These are phyloP conservation scores for Coenonympha glycerion DNA, from an alignment of 2,888 invertebrate genomes.

Conservation along the genomic window DNA sequence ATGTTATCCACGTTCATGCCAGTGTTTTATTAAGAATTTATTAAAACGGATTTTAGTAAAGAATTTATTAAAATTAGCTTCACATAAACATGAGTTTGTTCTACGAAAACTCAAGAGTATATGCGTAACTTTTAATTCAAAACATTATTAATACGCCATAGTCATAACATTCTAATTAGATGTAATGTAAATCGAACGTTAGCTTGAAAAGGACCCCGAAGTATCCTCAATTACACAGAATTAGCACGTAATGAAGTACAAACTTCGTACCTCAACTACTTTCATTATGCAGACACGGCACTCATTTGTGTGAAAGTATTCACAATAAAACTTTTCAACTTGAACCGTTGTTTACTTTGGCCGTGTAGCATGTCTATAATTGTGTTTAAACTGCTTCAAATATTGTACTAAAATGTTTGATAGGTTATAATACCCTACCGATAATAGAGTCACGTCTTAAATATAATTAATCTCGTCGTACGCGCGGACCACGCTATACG, in stretches of 20 bases:
- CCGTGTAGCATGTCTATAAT: slow-evolving; percentile 9
- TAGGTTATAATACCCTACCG: no score
- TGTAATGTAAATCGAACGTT: slow-evolving; percentile 17
- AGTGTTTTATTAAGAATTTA: no score
- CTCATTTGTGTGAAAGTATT: slow-evolving; percentile 44
- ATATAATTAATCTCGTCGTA: no score
- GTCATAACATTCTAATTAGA: slow-evolving; percentile 11
- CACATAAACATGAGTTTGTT: neutral
- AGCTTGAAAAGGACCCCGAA: slow-evolving; percentile 17
- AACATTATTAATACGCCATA: slow-evolving; percentile 5
- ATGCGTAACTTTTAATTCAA: neutral
- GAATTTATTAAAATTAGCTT: neutral
- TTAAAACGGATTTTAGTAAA: no score
- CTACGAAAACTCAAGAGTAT: neutral
- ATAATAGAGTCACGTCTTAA: no score
- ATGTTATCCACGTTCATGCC: no score
- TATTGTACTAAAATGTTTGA: neutral
- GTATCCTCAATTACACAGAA: slow-evolving; percentile 32
- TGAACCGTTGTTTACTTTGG: slow-evolving; percentile 33
- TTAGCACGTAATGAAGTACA: slow-evolving; percentile 33
- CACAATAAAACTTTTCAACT: slow-evolving; percentile 42
- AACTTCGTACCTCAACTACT: slow-evolving; percentile 33
- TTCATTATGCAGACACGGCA: slow-evolving; percentile 39
- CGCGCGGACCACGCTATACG: no score
- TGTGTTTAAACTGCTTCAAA: neutral